Evolutionary conservation across 2,888 invertebrate species (phyloP).

Genomic region (Brachyptera risi): DNA sequence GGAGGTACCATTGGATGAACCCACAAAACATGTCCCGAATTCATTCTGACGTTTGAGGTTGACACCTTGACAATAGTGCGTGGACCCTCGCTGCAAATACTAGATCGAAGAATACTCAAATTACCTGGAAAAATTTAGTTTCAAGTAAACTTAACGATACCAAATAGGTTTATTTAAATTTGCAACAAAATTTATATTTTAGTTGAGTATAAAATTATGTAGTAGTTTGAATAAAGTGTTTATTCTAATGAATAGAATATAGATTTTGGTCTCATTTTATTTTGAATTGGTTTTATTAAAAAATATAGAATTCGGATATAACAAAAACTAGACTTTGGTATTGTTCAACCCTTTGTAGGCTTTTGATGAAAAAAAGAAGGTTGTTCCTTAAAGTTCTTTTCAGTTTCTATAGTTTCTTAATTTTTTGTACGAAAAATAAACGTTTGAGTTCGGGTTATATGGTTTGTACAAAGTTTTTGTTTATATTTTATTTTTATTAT

Average conservation of each 20-base stretch:
- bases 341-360: conserved; percentile 6
- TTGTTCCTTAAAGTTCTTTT: neutral
- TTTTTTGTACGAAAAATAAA: conserved; percentile 17
- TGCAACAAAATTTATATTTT: no score
- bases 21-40: conserved; percentile 20
- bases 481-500: neutral
- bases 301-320: neutral
- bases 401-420: neutral
- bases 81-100: no score
- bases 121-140: no score
- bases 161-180: no score
- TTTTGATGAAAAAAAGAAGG: conserved; percentile 4
- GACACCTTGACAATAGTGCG: conserved; percentile 15
- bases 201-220: no score
- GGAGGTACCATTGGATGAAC: neutral
- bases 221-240: no score
- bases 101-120: no score
- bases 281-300: neutral
- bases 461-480: neutral
- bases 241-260: no score
- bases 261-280: no score
- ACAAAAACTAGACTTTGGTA: conserved; percentile 1
- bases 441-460: conserved; percentile 14
- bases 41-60: conserved; percentile 9
- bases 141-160: no score